Evolutionary conservation across 1,140 invertebrate species (phyloP).

Genomic region (Drosophila oshimai): DNA sequence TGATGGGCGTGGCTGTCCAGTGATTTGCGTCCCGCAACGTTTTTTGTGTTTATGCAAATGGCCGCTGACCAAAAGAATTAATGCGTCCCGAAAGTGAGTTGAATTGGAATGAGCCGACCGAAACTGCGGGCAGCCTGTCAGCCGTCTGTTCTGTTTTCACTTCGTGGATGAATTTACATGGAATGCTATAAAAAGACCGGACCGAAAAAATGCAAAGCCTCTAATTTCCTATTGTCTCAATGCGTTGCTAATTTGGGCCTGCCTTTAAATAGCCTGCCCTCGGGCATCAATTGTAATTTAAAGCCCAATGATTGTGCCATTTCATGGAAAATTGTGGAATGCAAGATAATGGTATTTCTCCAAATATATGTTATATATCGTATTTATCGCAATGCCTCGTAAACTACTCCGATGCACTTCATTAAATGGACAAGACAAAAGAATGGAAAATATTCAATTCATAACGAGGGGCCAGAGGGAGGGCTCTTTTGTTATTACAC

Average conservation of each 20-base stretch:
- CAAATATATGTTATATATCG: too few relatives aligned
- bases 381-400: neutral
- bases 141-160: slow-evolving; percentile 7
- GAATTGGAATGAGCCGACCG: slow-evolving; percentile 62
- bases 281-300: neutral
- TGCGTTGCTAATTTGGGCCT: slow-evolving; percentile 37
- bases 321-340: neutral
- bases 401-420: slow-evolving; percentile 31
- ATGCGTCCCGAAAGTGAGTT: slow-evolving; percentile 66
- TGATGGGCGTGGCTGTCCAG: slow-evolving; percentile 17
- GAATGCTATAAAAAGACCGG: slow-evolving; percentile 27
- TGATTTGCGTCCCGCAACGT: slow-evolving; percentile 48
- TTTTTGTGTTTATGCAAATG: slow-evolving; percentile 73
- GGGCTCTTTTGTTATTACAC: neutral
- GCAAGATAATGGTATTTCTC: neutral
- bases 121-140: slow-evolving; percentile 10
- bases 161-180: slow-evolving; percentile 51
- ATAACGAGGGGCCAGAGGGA: neutral
- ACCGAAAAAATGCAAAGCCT: neutral
- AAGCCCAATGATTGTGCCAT: slow-evolving; percentile 6
- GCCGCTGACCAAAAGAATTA: slow-evolving; percentile 68
- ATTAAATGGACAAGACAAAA: slow-evolving; percentile 23
- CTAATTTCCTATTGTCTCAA: slow-evolving; percentile 33
- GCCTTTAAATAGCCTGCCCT: slow-evolving; percentile 23
- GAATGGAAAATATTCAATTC: slow-evolving; percentile 25